Percentiles rank a stretch among this genome's conserved stretches.
Conservation (phyloP, 2,888 invertebrate species). For the Xylocampa areola region DNA sequence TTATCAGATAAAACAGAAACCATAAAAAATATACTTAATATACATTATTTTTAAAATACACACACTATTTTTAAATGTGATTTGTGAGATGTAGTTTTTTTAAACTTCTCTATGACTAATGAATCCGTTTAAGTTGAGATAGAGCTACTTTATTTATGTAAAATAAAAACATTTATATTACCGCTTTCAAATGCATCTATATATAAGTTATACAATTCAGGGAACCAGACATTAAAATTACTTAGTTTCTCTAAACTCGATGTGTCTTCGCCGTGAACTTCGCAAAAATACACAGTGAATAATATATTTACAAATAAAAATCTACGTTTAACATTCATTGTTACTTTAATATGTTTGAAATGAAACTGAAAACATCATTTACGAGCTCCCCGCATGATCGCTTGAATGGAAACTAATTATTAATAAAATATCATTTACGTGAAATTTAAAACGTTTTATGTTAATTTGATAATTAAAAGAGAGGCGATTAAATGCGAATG, state of each 20-base stretch:
- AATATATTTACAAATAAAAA: conserved; percentile 13
- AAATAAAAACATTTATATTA: conserved; percentile 23
- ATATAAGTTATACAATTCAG: conserved; percentile 66
- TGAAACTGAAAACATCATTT: conserved; percentile 38
- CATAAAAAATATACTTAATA: not conserved
- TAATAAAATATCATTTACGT: conserved; percentile 30
- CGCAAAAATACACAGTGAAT: conserved; percentile 14
- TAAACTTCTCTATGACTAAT: too few relatives aligned
- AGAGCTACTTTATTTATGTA: not conserved
- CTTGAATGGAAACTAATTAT: conserved; percentile 71
- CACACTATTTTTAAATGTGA: too few relatives aligned
- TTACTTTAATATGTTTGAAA: conserved; percentile 35
- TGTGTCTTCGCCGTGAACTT: conserved; percentile 30
- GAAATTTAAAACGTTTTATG: conserved; percentile 10
- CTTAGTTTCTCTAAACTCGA: conserved; percentile 15
- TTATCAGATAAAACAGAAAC: not conserved
- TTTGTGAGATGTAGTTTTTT: too few relatives aligned
- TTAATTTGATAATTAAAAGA: not conserved
- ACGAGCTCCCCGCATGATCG: conserved; percentile 63
- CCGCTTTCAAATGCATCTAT: conserved; percentile 65
- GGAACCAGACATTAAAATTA: conserved; percentile 54
- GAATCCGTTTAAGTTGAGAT: too few relatives aligned
- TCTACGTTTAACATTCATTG: conserved; percentile 5
- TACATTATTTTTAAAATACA: too few relatives aligned
- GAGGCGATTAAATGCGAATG: too few relatives aligned